phyloP scores from a whole-genome alignment of 2,113 vertebrate genomes.

The Gymnarchus niloticus region DNA sequence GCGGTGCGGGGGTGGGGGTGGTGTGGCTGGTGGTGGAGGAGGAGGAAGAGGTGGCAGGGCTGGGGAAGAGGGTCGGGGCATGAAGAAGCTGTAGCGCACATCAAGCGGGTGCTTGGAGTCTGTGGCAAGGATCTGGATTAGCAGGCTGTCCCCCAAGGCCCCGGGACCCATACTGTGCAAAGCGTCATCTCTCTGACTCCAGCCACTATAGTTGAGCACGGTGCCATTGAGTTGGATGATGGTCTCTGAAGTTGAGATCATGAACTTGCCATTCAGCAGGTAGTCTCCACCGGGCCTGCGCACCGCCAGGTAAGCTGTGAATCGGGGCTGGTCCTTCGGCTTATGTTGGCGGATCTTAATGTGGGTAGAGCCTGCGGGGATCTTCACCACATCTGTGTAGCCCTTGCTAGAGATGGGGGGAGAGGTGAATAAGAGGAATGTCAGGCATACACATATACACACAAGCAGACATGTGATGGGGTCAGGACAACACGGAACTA shows the following conservation, averaged over 20 bases:
- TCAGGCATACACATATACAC: neutral
- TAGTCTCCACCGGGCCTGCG: constrained; percentile 81
- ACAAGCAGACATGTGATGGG: neutral
- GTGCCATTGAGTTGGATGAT: constrained; percentile 87
- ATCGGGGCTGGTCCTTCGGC: constrained; percentile 81
- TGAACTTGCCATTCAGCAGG: constrained; percentile 92
- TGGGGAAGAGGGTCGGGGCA: constrained; percentile 66
- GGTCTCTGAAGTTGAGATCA: constrained; percentile 95
- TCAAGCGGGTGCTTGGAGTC: constrained; percentile 81
- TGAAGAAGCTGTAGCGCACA: constrained; percentile 89
- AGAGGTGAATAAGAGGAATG: neutral
- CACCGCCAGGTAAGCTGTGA: constrained; percentile 87
- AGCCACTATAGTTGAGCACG: constrained; percentile 94
- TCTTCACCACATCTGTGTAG: constrained; percentile 93
- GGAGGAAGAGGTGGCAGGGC: constrained; percentile 39
- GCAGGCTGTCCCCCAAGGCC: constrained; percentile 73
- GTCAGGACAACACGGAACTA: neutral
- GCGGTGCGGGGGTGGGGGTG: constrained; percentile 37
- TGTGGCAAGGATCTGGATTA: constrained; percentile 87
- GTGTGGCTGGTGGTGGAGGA: constrained; percentile 1
- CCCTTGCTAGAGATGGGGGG: constrained; percentile 73
- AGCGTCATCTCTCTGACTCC: constrained; percentile 89
- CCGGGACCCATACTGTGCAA: constrained; percentile 88
- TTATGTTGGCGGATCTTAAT: constrained; percentile 95
- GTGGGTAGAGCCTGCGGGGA: constrained; percentile 87